phyloP scores from a whole-genome alignment of 1,140 invertebrate genomes.

The Drosophila insularis region DNA sequence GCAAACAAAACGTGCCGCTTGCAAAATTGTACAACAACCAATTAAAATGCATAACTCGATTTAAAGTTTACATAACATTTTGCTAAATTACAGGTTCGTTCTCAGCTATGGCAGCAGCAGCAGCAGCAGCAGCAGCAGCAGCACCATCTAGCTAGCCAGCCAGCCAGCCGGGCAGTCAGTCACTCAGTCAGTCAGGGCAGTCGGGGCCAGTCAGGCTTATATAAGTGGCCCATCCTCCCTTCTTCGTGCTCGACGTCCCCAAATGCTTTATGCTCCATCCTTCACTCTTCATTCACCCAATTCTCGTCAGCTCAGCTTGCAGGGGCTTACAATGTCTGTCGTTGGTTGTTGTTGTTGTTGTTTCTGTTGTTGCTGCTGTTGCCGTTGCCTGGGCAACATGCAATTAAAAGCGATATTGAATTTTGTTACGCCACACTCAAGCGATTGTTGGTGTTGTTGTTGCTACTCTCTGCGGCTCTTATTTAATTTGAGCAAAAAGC shows the following conservation, averaged over 20 bases:
- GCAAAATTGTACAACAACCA: constrained; percentile 78
- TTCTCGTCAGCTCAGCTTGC: constrained; percentile 66
- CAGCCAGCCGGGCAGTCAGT: not conserved
- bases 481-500: constrained; percentile 69
- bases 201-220: constrained; percentile 56
- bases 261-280: not conserved
- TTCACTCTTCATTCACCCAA: constrained; percentile 5
- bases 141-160: not conserved
- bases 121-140: too few relatives aligned
- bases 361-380: constrained; percentile 37
- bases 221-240: constrained; percentile 64
- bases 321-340: constrained; percentile 77
- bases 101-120: not conserved
- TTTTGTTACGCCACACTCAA: constrained; percentile 79
- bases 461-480: constrained; percentile 59
- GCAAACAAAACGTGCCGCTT: constrained; percentile 79
- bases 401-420: constrained; percentile 80
- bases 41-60: constrained; percentile 80
- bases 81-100: constrained; percentile 76
- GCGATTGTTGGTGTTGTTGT: constrained; percentile 49
- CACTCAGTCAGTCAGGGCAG: not conserved
- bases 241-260: too few relatives aligned
- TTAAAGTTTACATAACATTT: constrained; percentile 80
- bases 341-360: constrained; percentile 44
- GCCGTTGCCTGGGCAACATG: constrained; percentile 73